These are phyloP conservation scores for Latheticus oryzae DNA, from an alignment of 2,888 invertebrate genomes.

Conservation along the genomic window DNA sequence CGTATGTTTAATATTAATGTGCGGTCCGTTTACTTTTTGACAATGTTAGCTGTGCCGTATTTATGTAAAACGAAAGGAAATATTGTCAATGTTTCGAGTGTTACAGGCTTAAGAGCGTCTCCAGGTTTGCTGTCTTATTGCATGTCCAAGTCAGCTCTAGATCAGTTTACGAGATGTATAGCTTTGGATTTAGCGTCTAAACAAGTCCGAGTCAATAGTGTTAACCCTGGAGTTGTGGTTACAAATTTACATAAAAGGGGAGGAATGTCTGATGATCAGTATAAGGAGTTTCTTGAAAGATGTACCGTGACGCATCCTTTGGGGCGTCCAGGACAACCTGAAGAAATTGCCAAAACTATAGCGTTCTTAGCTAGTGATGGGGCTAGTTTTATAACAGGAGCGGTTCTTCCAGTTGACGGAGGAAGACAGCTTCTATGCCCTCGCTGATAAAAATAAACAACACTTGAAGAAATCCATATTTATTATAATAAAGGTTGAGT, in stretches of 20 bases:
- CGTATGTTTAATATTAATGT: slow-evolving; percentile 91
- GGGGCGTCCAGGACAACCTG: slow-evolving; percentile 84
- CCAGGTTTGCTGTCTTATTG: slow-evolving; percentile 91
- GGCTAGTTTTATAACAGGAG: slow-evolving; percentile 92
- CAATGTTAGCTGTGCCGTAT: slow-evolving; percentile 89
- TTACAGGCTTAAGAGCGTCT: slow-evolving; percentile 91
- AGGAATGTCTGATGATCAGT: slow-evolving; percentile 85
- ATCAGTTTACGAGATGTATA: slow-evolving; percentile 93
- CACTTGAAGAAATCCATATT: no score
- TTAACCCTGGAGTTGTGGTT: slow-evolving; percentile 95
- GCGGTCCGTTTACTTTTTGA: slow-evolving; percentile 82
- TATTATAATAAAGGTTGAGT: no score
- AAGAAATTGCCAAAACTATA: slow-evolving; percentile 91
- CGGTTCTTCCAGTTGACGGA: slow-evolving; percentile 90
- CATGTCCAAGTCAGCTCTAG: slow-evolving; percentile 93
- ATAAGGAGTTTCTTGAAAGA: slow-evolving; percentile 81
- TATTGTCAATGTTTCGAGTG: slow-evolving; percentile 95
- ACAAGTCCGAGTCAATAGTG: slow-evolving; percentile 89
- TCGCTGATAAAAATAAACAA: slow-evolving; percentile 74
- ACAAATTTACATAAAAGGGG: slow-evolving; percentile 90
- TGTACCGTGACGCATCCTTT: slow-evolving; percentile 91
- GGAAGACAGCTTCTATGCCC: slow-evolving; percentile 96
- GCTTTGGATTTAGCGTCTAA: slow-evolving; percentile 88
- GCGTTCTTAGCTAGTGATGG: slow-evolving; percentile 90
- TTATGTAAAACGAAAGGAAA: slow-evolving; percentile 86